Base-by-base conservation (phyloP, 2,113 vertebrate genomes). In the Dolichotis patagonum region DNA sequence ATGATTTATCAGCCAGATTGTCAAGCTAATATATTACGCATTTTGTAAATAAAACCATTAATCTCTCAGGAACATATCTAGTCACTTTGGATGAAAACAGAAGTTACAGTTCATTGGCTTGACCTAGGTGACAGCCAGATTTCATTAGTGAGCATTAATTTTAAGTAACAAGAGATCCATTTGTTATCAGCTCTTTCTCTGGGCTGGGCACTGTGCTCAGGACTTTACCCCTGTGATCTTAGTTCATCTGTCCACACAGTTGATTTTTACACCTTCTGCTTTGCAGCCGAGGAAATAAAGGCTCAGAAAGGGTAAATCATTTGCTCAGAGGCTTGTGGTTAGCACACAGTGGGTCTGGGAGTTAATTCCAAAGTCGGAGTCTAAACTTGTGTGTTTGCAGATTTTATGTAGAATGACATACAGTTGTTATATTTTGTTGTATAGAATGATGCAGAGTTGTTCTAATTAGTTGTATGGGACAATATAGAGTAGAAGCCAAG, bases 21-120 rank as follows among this genome's bases (percentile, higher is more conserved):
- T 86, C 83, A 88, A 93, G 82, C 5, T 5, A 71, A 62, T 69
- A 8, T 6, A 30, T 35, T 97, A 91, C 69, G 91, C 63, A 75
- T 92, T 98, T 90, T 88, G 96, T 96, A 96, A 97, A 97, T 93
- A 98, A 96, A 96, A 65, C 65, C 26, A 54, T 97, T 89, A 96
- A 92, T 98, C 96, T 98, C 75, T 96, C 96, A 96, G 62, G n/a
- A 52, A 41, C 83, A 3, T 49, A 82, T 94, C 62, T 67, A 89
- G 71, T 7, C 4, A 5, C 12, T 43, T 17, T 52, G 49, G 22
- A 71, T 65, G 49, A 94, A 93, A 90, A 85, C 41, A 82, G 75
- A 82, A 69, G 75, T 83, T 5, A n/a, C 0, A 38, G 14, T 62
- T 13, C 7, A 1, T 38, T 92, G 56, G 30, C 28, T 90, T 96